Evolutionary conservation across 2,888 invertebrate species (phyloP).

Genomic region (Disparrhopalites patrizii): DNA sequence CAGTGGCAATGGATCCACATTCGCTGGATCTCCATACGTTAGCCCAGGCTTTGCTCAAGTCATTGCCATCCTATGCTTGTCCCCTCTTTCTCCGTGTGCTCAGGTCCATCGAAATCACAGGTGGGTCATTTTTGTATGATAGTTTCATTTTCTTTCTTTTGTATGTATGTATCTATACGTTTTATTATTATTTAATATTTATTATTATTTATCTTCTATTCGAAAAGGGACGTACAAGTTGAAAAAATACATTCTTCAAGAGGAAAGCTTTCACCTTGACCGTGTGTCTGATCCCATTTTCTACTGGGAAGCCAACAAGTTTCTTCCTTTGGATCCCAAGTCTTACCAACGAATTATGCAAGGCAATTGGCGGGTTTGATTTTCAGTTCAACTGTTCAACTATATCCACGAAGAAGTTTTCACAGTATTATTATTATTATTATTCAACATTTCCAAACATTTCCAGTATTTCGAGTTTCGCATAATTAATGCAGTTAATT

Average conservation of each 20-base stretch:
- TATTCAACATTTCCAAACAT: no score
- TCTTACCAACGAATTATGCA: conserved; percentile 68
- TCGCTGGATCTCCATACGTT: conserved; percentile 60
- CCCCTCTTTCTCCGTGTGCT: conserved; percentile 79
- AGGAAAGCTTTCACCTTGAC: conserved; percentile 17
- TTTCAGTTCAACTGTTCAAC: no score
- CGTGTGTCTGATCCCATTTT: conserved; percentile 67
- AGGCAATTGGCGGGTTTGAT: conserved; percentile 62
- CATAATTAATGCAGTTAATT: no score
- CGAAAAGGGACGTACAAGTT: conserved; percentile 25
- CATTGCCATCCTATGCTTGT: conserved; percentile 78
- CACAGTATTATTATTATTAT: no score
- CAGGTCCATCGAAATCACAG: conserved; percentile 21
- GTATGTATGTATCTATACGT: not conserved
- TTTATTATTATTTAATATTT: not conserved
- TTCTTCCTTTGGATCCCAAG: conserved; percentile 65
- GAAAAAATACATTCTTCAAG: conserved; percentile 25
- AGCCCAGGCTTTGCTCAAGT: conserved; percentile 62
- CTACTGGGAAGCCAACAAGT: conserved; percentile 67
- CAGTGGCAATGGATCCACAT: conserved; percentile 71
- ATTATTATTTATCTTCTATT: not conserved
- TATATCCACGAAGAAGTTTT: no score
- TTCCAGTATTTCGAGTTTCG: no score
- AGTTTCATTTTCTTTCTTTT: not conserved
- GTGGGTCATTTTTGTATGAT: conserved; percentile 3